These are phyloP conservation scores for Spea multiplicata DNA, from an alignment of 2,113 vertebrate genomes.

Conservation along the genomic window DNA sequence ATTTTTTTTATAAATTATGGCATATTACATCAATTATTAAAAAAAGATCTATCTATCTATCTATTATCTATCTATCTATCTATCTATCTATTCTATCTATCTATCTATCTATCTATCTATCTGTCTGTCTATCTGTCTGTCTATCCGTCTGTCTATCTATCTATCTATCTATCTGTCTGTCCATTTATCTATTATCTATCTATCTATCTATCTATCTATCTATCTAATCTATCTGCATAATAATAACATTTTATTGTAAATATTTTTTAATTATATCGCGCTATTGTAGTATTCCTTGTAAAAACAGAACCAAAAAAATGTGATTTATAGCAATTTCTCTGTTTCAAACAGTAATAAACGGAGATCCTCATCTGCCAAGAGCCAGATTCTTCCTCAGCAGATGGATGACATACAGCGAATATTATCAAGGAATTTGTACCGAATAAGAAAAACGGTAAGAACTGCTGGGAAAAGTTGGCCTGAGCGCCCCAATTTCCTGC, in stretches of 20 bases:
- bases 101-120: background rate
- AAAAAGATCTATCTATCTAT: background rate
- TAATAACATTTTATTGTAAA: too few species aligned
- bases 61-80: background rate
- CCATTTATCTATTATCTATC: background rate
- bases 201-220: too few species aligned
- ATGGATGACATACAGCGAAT: conserved; percentile 75
- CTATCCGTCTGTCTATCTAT: background rate
- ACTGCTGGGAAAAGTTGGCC: background rate
- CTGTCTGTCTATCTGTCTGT: background rate
- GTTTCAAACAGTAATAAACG: conserved; percentile 40
- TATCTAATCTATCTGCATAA: too few species aligned
- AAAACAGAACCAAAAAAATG: background rate
- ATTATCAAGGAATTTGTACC: conserved; percentile 73
- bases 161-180: background rate
- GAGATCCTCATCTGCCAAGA: conserved; percentile 52
- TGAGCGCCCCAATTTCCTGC: background rate
- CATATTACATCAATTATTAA: too few species aligned
- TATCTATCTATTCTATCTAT: background rate
- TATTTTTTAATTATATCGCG: too few species aligned
- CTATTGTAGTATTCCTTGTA: too few species aligned
- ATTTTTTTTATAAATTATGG: too few species aligned
- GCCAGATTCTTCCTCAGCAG: conserved; percentile 43
- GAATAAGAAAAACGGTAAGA: conserved; percentile 71
- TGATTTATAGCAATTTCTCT: background rate